Evolutionary conservation across 1,140 invertebrate species (phyloP).

Genomic region (Onthophagus taurus): DNA sequence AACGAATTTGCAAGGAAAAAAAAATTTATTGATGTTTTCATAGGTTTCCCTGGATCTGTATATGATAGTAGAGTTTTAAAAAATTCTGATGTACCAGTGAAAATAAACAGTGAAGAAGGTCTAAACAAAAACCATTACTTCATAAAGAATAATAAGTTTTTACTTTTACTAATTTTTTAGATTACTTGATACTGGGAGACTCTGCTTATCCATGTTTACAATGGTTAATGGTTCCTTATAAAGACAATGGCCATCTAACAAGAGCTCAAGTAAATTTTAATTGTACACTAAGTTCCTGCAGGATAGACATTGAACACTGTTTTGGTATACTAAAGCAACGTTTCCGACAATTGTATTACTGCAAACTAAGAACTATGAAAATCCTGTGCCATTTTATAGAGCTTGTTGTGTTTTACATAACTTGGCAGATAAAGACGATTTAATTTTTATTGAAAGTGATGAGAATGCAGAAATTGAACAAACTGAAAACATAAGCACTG

Average conservation of each 20-base stretch:
- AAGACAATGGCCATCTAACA: slow-evolving; percentile 15
- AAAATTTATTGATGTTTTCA: slow-evolving; percentile 7
- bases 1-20: slow-evolving; percentile 4
- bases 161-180: neutral
- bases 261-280: slow-evolving; percentile 14
- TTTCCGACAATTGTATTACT: slow-evolving; percentile 20
- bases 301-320: slow-evolving; percentile 15
- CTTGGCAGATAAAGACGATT: slow-evolving; percentile 3
- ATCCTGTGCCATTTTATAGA: slow-evolving; percentile 16
- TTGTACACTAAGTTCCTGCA: slow-evolving; percentile 4
- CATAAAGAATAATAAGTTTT: slow-evolving; percentile 1
- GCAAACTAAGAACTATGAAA: slow-evolving; percentile 11
- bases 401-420: slow-evolving; percentile 21
- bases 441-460: too few species aligned
- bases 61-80: slow-evolving; percentile 6
- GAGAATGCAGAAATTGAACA: too few species aligned
- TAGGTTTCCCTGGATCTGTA: slow-evolving; percentile 9
- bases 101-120: slow-evolving; percentile 15
- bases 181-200: slow-evolving; percentile 13
- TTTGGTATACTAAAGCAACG: slow-evolving; percentile 20
- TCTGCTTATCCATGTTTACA: slow-evolving; percentile 14
- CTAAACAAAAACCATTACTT: slow-evolving; percentile 3
- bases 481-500: too few species aligned
- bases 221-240: slow-evolving; percentile 16
- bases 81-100: slow-evolving; percentile 9